Conservation (phyloP, 2,888 invertebrate genomes). For the Caenorhabditis afra region DNA sequence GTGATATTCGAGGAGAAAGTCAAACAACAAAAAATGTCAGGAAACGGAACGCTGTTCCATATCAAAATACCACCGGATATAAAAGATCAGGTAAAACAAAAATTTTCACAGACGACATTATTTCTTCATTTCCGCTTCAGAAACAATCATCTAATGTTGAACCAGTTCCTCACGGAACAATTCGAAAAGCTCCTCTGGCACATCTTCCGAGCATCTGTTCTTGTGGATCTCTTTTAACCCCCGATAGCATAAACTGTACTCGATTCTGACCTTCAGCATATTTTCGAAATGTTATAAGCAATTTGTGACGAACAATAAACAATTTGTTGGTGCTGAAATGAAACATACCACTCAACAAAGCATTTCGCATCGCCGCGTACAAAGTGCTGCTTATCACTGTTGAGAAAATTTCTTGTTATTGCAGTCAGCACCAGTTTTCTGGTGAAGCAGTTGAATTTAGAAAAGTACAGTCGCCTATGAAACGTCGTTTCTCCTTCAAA, state of each 20-base stretch:
- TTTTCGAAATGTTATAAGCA: background rate
- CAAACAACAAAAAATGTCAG: background rate
- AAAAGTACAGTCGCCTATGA: no score
- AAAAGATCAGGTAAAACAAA: background rate
- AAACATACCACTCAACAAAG: no score
- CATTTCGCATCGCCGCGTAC: no score
- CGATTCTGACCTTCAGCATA: conserved; percentile 5
- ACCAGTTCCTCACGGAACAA: background rate
- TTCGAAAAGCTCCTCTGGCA: conserved; percentile 26
- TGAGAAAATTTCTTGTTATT: no score
- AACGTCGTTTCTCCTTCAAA: no score
- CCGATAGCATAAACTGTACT: conserved; percentile 10
- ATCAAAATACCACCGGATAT: background rate
- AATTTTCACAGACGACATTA: background rate
- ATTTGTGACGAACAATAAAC: no score
- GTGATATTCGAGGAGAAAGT: background rate
- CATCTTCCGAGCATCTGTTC: conserved; percentile 36
- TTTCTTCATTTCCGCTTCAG: background rate
- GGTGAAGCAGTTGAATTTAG: no score
- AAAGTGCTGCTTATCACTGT: no score
- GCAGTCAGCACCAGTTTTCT: no score
- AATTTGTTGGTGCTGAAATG: no score
- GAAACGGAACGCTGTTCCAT: background rate
- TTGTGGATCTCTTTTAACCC: conserved; percentile 20
- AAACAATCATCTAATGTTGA: background rate